Evolutionary conservation across 2,888 invertebrate species (phyloP), one percentile per base, ranked within the genome.

Genomic region (Anticlea derivata): DNA sequence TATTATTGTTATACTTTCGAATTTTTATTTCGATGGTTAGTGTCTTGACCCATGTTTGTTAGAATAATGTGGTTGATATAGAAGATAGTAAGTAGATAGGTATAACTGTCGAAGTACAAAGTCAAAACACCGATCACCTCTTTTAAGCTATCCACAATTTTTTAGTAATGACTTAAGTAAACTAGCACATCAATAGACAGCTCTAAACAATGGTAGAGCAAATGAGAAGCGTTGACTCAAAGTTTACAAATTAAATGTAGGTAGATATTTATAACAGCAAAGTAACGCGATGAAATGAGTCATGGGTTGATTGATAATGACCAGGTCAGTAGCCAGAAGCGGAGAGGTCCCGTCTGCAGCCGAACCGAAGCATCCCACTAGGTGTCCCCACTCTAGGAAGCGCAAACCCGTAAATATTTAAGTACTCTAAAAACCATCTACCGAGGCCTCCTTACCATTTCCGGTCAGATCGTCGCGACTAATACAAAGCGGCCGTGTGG

Each of bases 401-500:
- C 58, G 30, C 58, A 58, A 60, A 61, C 58, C 60, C 45, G 41
- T 55, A 47, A 61, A 51, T 44, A 38, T 27, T 50, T 44, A n/a
- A n/a, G n/a, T n/a, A 43, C 20, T 51, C 41, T 53, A 62, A 41
- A 8, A 34, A 48, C 17, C 33, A 27, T 27, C 70, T 70, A 68
- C 57, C 41, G 43, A 54, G 66, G 65, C 65, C 68, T 63, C 60
- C 56, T 46, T 26, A 29, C 26, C 33, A 20, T 30, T 17, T 30
- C 12, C 43, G 45, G 29, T 27, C 13, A 37, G 27, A 20, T 33
- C 2, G 17, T 17, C 43, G 47, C 53, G 43, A 34, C 60, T 67
- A 73, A 52, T 52, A 66, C 60, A 43, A 76, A 75, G 78, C 76
- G 67, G 62, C 62, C 68, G 65, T 60, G 67, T 74, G 83, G 83